Percentiles rank a stretch among this genome's conserved stretches.
phyloP scores from a whole-genome alignment of 2,888 invertebrate species.

The Eucera pruinosa region DNA sequence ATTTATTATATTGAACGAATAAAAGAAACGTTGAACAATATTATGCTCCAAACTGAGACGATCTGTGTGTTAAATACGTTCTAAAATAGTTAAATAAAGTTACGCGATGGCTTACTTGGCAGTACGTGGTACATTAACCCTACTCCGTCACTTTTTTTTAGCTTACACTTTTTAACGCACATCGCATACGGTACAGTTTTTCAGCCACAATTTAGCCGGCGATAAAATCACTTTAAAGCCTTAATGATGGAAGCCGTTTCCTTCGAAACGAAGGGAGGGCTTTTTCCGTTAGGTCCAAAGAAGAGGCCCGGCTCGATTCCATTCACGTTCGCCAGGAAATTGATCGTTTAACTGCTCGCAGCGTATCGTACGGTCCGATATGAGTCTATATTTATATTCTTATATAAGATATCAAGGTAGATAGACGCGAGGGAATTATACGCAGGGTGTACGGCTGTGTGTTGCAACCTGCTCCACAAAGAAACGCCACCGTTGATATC shows the following conservation, averaged over 20 bases:
- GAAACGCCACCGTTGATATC: constrained; percentile 51
- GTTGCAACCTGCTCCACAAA: constrained; percentile 75
- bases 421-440: constrained; percentile 77
- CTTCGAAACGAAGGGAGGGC: background rate
- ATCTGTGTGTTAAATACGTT: too few relatives aligned
- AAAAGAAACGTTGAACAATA: too few relatives aligned
- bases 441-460: constrained; percentile 41
- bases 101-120: too few relatives aligned
- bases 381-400: constrained; percentile 78
- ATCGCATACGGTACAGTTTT: too few relatives aligned
- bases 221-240: constrained; percentile 5
- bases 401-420: constrained; percentile 77
- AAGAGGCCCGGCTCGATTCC: constrained; percentile 42
- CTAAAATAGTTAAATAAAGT: too few relatives aligned
- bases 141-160: too few relatives aligned
- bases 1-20: too few relatives aligned
- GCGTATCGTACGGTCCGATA: constrained; percentile 75
- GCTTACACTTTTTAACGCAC: too few relatives aligned
- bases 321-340: constrained; percentile 63
- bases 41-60: too few relatives aligned
- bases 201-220: background rate
- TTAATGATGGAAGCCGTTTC: constrained; percentile 5
- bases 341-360: constrained; percentile 74
- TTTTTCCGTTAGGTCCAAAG: constrained; percentile 4
- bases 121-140: too few relatives aligned